Conservation (phyloP, 2,888 invertebrate species). For the Scaptomyza cyrtandrae region DNA sequence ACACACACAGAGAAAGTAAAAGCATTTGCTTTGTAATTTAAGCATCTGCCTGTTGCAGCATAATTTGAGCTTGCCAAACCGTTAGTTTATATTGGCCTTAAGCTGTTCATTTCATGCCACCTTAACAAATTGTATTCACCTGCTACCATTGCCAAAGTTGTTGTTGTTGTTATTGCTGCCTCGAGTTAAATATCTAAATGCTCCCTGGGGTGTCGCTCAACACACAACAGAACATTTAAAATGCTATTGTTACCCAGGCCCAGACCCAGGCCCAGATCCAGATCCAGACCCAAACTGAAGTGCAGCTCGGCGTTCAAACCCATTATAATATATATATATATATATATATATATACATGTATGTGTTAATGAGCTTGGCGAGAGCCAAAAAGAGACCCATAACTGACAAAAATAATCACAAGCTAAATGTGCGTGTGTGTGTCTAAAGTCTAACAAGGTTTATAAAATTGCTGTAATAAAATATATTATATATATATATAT, state of each 20-base stretch:
- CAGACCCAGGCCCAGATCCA: too few relatives aligned
- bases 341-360: slow-evolving; percentile 14
- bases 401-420: slow-evolving; percentile 3
- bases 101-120: slow-evolving; percentile 28
- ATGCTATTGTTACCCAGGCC: slow-evolving; percentile 30
- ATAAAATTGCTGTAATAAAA: not conserved
- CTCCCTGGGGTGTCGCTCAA: slow-evolving; percentile 47
- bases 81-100: slow-evolving; percentile 15
- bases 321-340: not conserved
- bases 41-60: not conserved
- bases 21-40: slow-evolving; percentile 4
- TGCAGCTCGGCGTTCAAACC: slow-evolving; percentile 31
- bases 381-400: slow-evolving; percentile 4
- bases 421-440: not conserved
- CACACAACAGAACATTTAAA: slow-evolving; percentile 42
- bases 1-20: not conserved
- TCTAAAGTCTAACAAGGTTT: not conserved
- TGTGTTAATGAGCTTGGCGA: slow-evolving; percentile 33
- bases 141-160: slow-evolving; percentile 5
- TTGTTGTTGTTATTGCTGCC: not conserved
- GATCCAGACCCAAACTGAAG: slow-evolving; percentile 16
- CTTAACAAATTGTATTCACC: slow-evolving; percentile 37
- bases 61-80: not conserved
- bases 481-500: too few relatives aligned
- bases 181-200: slow-evolving; percentile 48